These are phyloP conservation scores for Echiichthys vipera DNA, from an alignment of 2,797 vertebrate species.

Conservation along the genomic window DNA sequence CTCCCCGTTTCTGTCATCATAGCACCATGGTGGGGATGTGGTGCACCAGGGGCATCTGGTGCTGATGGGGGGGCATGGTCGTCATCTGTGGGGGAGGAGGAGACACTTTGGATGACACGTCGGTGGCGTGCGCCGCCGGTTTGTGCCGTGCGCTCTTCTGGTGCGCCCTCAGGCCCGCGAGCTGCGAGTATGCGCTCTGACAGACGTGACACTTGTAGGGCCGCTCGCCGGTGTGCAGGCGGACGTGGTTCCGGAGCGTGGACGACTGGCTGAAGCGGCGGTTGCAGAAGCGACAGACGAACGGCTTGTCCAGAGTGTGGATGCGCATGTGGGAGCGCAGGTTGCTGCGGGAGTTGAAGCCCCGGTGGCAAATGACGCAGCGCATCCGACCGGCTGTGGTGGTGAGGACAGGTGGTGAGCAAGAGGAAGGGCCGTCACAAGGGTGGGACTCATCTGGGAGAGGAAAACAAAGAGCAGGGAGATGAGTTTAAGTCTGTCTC, in stretches of 20 bases:
- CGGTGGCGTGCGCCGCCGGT: constrained; percentile 74
- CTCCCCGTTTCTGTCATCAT: constrained; percentile 75
- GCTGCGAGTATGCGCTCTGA: constrained; percentile 97
- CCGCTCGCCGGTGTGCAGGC: constrained; percentile 96
- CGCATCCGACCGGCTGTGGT: constrained; percentile 90
- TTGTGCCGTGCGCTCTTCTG: constrained; percentile 98
- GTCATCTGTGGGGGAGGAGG: constrained; percentile 88
- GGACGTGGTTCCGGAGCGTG: constrained; percentile 96
- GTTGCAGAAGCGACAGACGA: constrained; percentile 97
- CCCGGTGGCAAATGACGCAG: constrained; percentile 97
- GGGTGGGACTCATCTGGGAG: constrained; percentile 89
- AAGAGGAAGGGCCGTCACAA: constrained; percentile 84
- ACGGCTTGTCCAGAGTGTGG: constrained; percentile 98
- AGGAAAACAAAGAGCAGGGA: neutral
- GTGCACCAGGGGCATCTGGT: constrained; percentile 86
- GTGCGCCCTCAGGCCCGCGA: constrained; percentile 95
- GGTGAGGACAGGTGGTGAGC: constrained; percentile 64
- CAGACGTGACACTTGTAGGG: constrained; percentile 98
- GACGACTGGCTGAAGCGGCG: constrained; percentile 99
- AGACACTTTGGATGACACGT: constrained; percentile 73
- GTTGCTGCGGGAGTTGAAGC: constrained; percentile 99
- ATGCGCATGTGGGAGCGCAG: constrained; percentile 99
- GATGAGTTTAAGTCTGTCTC: neutral
- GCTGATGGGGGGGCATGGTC: constrained; percentile 85
- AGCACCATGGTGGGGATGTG: constrained; percentile 96